Conservation (phyloP, 2,113 vertebrate genomes). For the Phylloscopus whistleri region DNA sequence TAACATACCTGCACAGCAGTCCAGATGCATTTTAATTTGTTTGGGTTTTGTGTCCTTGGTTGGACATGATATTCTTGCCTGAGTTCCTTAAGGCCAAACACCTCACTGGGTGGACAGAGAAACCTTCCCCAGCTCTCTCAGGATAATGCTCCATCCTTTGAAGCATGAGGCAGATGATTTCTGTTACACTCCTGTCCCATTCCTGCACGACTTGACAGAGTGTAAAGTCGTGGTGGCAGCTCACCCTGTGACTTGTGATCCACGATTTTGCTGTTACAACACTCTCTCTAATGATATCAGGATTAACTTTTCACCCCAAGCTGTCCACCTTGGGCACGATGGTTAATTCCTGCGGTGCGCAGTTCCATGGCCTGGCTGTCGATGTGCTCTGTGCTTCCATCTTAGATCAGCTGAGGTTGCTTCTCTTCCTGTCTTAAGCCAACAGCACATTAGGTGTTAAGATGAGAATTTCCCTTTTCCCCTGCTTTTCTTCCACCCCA, state of each 20-base stretch:
- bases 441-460: not conserved
- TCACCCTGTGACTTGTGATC: not conserved
- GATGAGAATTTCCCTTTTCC: not conserved
- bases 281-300: not conserved
- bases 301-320: not conserved
- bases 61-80: not conserved
- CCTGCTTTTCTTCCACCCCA: not conserved
- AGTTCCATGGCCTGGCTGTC: not conserved
- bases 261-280: not conserved
- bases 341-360: fast-evolving
- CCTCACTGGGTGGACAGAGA: not conserved
- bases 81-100: not conserved
- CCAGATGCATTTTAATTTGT: slow-evolving; percentile 4
- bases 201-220: not conserved
- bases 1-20: not conserved
- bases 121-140: not conserved
- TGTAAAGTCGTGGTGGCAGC: not conserved
- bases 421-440: not conserved
- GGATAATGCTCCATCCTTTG: not conserved
- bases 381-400: fast-evolving
- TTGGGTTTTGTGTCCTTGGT: not conserved
- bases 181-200: not conserved
- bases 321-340: not conserved
- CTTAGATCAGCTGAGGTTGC: not conserved
- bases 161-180: not conserved